phyloP scores from a whole-genome alignment of 2,113 vertebrate genomes.

The Gallinago undulata region DNA sequence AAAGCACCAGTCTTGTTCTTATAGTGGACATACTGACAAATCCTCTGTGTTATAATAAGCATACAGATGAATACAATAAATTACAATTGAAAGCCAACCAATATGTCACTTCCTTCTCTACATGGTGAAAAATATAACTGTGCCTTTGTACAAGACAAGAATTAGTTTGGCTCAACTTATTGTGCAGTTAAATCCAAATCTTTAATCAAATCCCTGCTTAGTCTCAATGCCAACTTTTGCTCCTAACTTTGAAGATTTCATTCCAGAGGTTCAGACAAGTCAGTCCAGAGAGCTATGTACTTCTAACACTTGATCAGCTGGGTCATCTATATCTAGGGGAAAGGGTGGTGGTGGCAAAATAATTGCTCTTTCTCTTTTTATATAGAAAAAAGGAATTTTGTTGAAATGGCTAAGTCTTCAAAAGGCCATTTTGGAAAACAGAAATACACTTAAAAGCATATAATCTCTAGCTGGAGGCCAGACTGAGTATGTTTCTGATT shows the following conservation, averaged over 20 bases:
- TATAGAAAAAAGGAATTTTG: conserved; percentile 64
- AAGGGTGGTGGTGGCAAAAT: conserved; percentile 48
- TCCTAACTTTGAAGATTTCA: conserved; percentile 45
- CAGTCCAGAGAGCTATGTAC: background rate
- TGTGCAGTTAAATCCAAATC: conserved; percentile 28
- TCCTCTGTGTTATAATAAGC: conserved; percentile 7
- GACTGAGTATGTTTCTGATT: conserved; percentile 81
- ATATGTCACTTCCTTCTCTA: conserved; percentile 15
- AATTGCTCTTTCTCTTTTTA: conserved; percentile 67
- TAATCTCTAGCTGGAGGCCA: conserved; percentile 75
- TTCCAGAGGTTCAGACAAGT: conserved; percentile 27
- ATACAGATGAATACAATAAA: conserved; percentile 15
- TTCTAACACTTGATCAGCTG: conserved; percentile 61
- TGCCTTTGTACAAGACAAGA: conserved; percentile 14
- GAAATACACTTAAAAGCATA: conserved; percentile 77
- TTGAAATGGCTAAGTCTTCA: conserved; percentile 66
- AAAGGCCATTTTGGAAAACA: conserved; percentile 71
- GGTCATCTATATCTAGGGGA: conserved; percentile 38
- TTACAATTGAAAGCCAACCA: conserved; percentile 11
- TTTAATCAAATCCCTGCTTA: conserved; percentile 48
- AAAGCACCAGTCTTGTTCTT: background rate
- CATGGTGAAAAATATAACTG: background rate
- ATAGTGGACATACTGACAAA: conserved; percentile 30
- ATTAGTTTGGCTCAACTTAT: conserved; percentile 11
- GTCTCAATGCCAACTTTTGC: conserved; percentile 20